Base-by-base conservation (phyloP, 2,797 vertebrate species). In the Sebastes hubbsi region DNA sequence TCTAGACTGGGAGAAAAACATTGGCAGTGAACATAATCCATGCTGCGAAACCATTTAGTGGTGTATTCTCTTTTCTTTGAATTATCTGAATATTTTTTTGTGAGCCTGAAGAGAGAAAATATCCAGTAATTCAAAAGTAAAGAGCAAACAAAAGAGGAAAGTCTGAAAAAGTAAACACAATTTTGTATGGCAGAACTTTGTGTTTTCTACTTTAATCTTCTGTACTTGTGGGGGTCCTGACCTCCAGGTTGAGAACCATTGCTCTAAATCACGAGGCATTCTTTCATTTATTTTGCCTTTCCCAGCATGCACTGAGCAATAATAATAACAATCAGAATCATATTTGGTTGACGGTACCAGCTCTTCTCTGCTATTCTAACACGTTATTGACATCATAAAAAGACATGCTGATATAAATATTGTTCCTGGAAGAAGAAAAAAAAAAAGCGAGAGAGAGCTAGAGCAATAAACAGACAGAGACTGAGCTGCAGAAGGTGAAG, bases 391-490 rank as follows among this genome's bases (percentile, higher is more conserved):
- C 20, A 38, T 72, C 13, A 72, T 81, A 66, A 80, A 76, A 58
- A 66, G 62, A 69, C 49, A 64, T 38, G 13, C 52, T 22, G 69
- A 61, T 65, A 24, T 46, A 75, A 79, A 77, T 76, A 70, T 54
- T 73, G 22, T 80, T 83, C 29, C 42, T 36, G 36, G 18, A 7
- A 20, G 11, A 52, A 72, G 78, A 69, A 76, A 68, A 22, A 18
- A n/a, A 64, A 80, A 69, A 76, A 68, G 18, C 7, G 38, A 3
- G 42, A 2, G 16, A 70, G 72, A 65, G 20, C 49, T 14, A 6
- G 54, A 7, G 67, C 58, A 77, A 79, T 84, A 85, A 85, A 87
- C 78, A 75, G 72, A 83, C 78, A 80, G 67, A 81, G 75, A 80
- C 10, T 46, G 81, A 82, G 72, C 72, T 58, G 58, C 4, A 42